These are phyloP conservation scores for Piaya cayana DNA, from an alignment of 2,113 vertebrate genomes.

Conservation along the genomic window DNA sequence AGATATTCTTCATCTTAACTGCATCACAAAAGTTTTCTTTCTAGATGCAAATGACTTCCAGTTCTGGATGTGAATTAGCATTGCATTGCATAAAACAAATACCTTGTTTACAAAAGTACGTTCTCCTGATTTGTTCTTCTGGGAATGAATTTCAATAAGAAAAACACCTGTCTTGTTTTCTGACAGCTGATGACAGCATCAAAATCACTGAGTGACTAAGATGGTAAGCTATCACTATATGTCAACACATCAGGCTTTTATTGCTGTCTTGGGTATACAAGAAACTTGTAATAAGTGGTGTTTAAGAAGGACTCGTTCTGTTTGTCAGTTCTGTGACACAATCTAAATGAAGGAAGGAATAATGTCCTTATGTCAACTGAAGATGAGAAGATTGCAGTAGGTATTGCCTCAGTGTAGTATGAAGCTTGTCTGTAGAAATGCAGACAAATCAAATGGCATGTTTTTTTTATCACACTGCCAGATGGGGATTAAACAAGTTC, in stretches of 20 bases:
- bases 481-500: neutral
- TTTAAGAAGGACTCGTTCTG: slow-evolving; percentile 28
- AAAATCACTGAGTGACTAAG: slow-evolving; percentile 20
- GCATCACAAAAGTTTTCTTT: neutral
- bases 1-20: neutral
- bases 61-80: neutral
- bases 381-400: slow-evolving; percentile 21
- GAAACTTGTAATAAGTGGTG: slow-evolving; percentile 15
- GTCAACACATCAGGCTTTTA: slow-evolving; percentile 34
- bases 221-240: slow-evolving; percentile 35
- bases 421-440: neutral
- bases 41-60: neutral
- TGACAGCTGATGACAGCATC: slow-evolving; percentile 50
- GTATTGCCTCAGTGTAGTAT: neutral
- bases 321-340: slow-evolving; percentile 28
- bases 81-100: neutral
- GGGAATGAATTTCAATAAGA: slow-evolving; percentile 15
- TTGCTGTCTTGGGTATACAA: neutral
- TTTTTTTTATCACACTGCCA: slow-evolving; percentile 9
- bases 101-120: neutral
- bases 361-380: neutral
- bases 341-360: slow-evolving; percentile 26
- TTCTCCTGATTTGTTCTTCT: slow-evolving; percentile 22
- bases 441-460: neutral
- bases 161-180: slow-evolving; percentile 34